These are phyloP conservation scores for Polia nebulosa DNA, from an alignment of 2,888 invertebrate species.

Conservation along the genomic window DNA sequence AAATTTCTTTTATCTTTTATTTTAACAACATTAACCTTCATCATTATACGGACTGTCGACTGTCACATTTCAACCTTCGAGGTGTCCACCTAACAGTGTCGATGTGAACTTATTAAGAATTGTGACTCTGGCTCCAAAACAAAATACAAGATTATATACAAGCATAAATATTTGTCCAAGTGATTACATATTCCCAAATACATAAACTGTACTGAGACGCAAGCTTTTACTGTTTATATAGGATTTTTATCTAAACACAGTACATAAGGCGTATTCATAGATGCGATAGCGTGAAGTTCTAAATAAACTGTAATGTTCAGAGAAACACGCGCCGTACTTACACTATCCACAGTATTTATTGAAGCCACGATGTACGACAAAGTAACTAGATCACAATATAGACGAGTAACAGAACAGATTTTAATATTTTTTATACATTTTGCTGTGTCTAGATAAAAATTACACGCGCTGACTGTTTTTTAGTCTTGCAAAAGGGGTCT, in stretches of 20 bases:
- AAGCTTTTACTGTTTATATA: constrained; percentile 77
- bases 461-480: constrained; percentile 37
- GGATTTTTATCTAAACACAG: constrained; percentile 68
- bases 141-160: constrained; percentile 58
- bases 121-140: constrained; percentile 68
- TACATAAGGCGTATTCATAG: constrained; percentile 35
- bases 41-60: constrained; percentile 82
- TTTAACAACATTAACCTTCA: constrained; percentile 83
- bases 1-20: constrained; percentile 74
- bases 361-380: constrained; percentile 9
- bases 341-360: constrained; percentile 34
- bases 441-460: constrained; percentile 71
- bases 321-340: constrained; percentile 38
- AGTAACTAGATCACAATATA: constrained; percentile 28
- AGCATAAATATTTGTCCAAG: constrained; percentile 49
- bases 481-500: constrained; percentile 40
- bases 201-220: constrained; percentile 81
- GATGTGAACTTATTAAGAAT: constrained; percentile 83
- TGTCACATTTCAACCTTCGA: constrained; percentile 79
- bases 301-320: constrained; percentile 1
- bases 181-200: constrained; percentile 59
- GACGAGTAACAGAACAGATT: constrained; percentile 17
- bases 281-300: constrained; percentile 35
- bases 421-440: constrained; percentile 39
- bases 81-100: constrained; percentile 77